Conservation (phyloP, 2,797 vertebrate species). For the Todus mexicanus region DNA sequence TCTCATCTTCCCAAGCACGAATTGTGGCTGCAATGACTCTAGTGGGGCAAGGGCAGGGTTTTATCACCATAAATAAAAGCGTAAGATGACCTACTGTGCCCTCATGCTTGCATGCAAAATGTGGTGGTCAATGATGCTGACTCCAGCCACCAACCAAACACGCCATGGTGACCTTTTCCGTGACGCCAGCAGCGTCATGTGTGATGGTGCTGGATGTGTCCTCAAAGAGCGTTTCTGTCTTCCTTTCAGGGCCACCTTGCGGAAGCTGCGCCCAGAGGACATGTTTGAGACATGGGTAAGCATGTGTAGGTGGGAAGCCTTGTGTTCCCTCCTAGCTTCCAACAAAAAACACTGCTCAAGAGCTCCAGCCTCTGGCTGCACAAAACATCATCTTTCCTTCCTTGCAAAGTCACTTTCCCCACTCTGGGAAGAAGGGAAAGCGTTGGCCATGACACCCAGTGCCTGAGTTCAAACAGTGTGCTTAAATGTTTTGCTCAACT, state of each 20-base stretch:
- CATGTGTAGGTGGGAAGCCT: fast-evolving
- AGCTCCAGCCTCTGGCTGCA: neutral
- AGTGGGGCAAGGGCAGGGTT: neutral
- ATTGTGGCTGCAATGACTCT: neutral
- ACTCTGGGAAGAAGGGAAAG: neutral
- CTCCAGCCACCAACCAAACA: neutral
- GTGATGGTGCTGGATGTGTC: neutral
- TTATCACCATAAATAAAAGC: neutral
- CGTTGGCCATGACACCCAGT: neutral
- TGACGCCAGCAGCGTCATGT: fast-evolving
- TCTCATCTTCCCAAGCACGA: neutral
- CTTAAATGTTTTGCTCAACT: neutral
- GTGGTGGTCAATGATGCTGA: fast-evolving
- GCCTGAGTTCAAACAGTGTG: neutral
- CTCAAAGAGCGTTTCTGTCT: neutral
- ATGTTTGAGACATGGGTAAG: slow-evolving; percentile 99
- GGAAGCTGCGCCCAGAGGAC: slow-evolving; percentile 91
- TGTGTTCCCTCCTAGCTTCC: neutral
- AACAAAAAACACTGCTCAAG: neutral
- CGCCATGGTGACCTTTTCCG: neutral
- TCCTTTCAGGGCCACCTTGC: slow-evolving; percentile 85
- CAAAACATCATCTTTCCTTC: neutral
- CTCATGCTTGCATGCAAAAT: neutral
- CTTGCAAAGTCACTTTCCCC: neutral
- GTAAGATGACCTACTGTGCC: neutral